A percentile compares a stretch with the other conserved stretches of the same genome.
These are phyloP conservation scores for Antedon mediterranea DNA, from an alignment of 53 echinoderm and acorn worm species.

Conservation along the genomic window DNA sequence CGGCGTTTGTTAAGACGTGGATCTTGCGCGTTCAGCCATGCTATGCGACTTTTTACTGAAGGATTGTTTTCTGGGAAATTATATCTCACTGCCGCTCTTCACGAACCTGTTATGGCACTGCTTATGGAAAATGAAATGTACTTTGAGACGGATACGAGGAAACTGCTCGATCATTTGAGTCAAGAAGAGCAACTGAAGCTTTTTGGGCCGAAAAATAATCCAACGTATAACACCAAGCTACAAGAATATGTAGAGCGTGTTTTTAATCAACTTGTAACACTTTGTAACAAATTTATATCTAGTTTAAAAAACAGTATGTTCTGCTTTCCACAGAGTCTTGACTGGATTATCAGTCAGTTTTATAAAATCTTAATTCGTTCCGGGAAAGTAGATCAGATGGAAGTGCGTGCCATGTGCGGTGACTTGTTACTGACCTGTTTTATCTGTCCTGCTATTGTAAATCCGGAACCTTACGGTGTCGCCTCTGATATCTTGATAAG, in stretches of 20 bases:
- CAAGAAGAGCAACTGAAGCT: constrained; percentile 49
- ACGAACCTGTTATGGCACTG: constrained; percentile 84
- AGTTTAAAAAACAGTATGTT: constrained; percentile 64
- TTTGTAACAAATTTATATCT: constrained; percentile 71
- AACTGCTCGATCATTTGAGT: constrained; percentile 57
- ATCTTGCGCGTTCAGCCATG: constrained; percentile 55
- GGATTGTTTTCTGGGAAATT: constrained; percentile 63
- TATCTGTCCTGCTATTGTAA: constrained; percentile 80
- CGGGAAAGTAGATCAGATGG: constrained; percentile 41
- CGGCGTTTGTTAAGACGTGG: constrained; percentile 58
- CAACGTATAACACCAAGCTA: constrained; percentile 48
- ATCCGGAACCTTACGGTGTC: constrained; percentile 87
- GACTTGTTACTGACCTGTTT: constrained; percentile 80
- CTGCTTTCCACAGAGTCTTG: constrained; percentile 90
- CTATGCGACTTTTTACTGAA: constrained; percentile 79
- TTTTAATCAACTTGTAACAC: constrained; percentile 48
- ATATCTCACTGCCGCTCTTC: constrained; percentile 83
- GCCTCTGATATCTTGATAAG: constrained; percentile 87
- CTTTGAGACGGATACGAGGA: constrained; percentile 66
- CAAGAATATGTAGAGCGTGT: constrained; percentile 55
- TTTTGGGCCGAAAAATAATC: constrained; percentile 51
- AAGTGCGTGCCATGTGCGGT: constrained; percentile 75
- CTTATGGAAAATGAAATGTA: constrained; percentile 75
- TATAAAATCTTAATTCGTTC: constrained; percentile 60
- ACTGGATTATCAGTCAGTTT: constrained; percentile 87